Evolutionary conservation across 2,113 vertebrate genomes (phyloP).

Genomic region (Crotalus viridis): DNA sequence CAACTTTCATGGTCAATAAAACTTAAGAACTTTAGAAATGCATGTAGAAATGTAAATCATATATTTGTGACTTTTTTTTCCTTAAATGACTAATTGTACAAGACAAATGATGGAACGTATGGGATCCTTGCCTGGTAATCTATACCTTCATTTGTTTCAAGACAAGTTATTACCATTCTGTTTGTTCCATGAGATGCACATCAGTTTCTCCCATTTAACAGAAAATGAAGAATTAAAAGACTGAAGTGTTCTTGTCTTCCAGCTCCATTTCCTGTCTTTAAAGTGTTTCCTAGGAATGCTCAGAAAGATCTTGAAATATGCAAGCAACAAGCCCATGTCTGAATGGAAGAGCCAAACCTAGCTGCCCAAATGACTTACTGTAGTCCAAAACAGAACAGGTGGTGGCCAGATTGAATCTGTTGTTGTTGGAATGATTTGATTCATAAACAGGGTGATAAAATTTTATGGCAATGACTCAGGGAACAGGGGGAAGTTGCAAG

Average conservation of each 20-base stretch:
- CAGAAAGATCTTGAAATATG: slow-evolving; percentile 33
- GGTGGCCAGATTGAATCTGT: slow-evolving; percentile 75
- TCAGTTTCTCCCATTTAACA: slow-evolving; percentile 45
- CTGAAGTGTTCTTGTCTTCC: neutral
- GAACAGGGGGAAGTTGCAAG: slow-evolving; percentile 72
- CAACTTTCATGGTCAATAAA: slow-evolving; percentile 85
- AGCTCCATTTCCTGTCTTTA: neutral
- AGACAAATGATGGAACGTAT: slow-evolving; percentile 52
- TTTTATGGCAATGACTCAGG: slow-evolving; percentile 74
- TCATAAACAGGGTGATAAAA: slow-evolving; percentile 81
- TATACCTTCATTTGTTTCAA: slow-evolving; percentile 52
- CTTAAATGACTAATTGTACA: slow-evolving; percentile 67
- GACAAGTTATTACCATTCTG: slow-evolving; percentile 22
- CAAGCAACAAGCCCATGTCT: slow-evolving; percentile 40
- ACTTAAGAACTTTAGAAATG: slow-evolving; percentile 82
- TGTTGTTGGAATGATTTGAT: slow-evolving; percentile 75
- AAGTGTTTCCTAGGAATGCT: slow-evolving; percentile 22
- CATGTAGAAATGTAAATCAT: slow-evolving; percentile 74
- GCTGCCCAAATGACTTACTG: slow-evolving; percentile 49
- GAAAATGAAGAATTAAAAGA: neutral
- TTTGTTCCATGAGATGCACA: slow-evolving; percentile 39
- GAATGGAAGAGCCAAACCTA: slow-evolving; percentile 44
- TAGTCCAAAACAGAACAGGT: slow-evolving; percentile 73
- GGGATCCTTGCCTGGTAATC: slow-evolving; percentile 46
- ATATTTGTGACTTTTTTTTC: slow-evolving; percentile 73